Conservation (phyloP, 2,888 invertebrate species). For the Gortyna flavago region DNA sequence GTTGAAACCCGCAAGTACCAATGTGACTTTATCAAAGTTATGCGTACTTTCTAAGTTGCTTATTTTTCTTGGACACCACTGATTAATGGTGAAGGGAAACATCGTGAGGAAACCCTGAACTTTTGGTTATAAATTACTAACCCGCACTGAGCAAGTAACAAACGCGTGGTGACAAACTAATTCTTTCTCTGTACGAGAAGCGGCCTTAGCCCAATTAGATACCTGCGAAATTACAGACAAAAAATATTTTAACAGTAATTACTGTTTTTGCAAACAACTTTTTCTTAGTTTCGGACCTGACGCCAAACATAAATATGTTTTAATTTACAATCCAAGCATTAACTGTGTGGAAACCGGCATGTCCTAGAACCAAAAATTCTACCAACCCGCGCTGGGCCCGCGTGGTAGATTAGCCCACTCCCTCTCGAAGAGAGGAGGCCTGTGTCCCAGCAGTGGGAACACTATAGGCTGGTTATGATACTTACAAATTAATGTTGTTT, state of each 20-base stretch:
- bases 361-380: no score
- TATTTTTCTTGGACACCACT: no score
- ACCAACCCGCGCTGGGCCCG: no score
- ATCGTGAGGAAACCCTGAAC: background rate
- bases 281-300: no score
- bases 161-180: background rate
- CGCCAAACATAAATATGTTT: background rate
- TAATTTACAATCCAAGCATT: background rate
- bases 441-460: no score
- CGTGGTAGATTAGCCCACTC: no score
- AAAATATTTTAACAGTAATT: background rate
- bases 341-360: background rate
- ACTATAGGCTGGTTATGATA: background rate
- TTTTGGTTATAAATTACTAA: background rate
- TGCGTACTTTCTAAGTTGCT: no score
- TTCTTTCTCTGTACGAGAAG: background rate
- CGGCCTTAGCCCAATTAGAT: background rate
- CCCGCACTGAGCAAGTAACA: background rate
- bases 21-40: no score
- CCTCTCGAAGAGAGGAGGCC: no score
- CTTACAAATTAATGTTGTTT: background rate
- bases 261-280: background rate
- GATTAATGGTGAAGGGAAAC: background rate
- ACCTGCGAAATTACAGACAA: background rate
- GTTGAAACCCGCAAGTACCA: background rate